Base-by-base conservation (phyloP, 2,888 invertebrate genomes). In the Eupeodes latifasciatus region DNA sequence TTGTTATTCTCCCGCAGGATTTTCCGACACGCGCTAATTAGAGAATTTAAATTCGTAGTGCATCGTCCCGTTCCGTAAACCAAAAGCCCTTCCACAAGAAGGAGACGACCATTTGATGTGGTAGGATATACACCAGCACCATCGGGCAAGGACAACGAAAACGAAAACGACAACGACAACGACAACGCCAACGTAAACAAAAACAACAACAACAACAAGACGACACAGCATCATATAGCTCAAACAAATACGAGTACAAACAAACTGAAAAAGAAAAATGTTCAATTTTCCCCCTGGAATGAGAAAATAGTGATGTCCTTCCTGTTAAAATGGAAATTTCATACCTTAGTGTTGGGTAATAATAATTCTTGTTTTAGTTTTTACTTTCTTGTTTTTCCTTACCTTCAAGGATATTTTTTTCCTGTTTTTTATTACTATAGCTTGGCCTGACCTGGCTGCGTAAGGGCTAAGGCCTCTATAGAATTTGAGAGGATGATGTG, bases 21-120 rank as follows among this genome's bases (percentile, higher is more conserved):
- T 71, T 79, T 49, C 75, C 64, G 57, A 72, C 76, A 80, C 66
- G 85, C 80, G 76, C 71, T 85, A 81, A 85, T 76, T 81, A 81
- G 66, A 71, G 59, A 71, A 72, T 64, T 72, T 72, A 72, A 64
- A 85, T 71, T 72, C 57, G 51, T 53, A 59, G 61, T 62, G 71
- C 67, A 55, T 61, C 27, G 49, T 61, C 14, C n/a, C 34, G 9
- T 4, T 9, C 36, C 6, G 4, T 27, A 27, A 27, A 27, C 27
- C 59, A 36, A 59, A 14, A 36, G 5, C 40, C 9, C 40, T 40
- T 40, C 40, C 40, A 40, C 40, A 40, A 40, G 40, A 40, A 40
- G 40, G 3, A 36, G 34, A 59, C 14, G 67, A 78, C 67, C 67
- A 55, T 66, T 19, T 62, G 51, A 47, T 62, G 27, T 14, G 40